Evolutionary conservation across 1,140 invertebrate species (phyloP), one percentile per base, ranked within the genome.

Genomic region (Zaprionus inermis): DNA sequence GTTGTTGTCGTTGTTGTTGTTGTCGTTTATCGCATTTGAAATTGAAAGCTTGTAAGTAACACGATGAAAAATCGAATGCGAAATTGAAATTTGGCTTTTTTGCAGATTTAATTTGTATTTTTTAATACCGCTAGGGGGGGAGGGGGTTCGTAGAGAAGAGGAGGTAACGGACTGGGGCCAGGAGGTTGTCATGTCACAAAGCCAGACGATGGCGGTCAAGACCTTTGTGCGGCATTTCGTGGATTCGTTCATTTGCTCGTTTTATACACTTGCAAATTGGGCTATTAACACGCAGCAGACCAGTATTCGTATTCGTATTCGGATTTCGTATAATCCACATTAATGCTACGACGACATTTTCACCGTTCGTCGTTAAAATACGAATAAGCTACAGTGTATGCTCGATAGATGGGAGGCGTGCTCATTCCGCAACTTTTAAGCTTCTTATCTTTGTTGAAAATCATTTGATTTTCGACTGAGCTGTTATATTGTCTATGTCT

Each of bases 31-130:
- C 83, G 83, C 55, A 79, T 82, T 86, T 79, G 82, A 83, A 78
- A 88, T 79, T 88, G 83, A 86, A 86, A 88, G 83, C 76, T 73
- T 71, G 79, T 79, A 82, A 83, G 79, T 77, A 83, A 83, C 79
- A 72, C 76, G 76, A 69, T 68, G 69, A 83, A 79, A 76, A 82
- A 79, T 72, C 58, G 61, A 76, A 88, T 83, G 55, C 65, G 72
- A 88, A 79, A 86, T 73, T 81, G 73, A 88, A 86, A 79, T 76
- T 82, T 68, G 68, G 52, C 74, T 73, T 72, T 44, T 72, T 68
- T 71, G 63, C 71, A 63, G 46, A 64, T 73, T 82, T 81, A 85
- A 76, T 78, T 78, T 68, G 65, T 60, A 59, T 73, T 68, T 72
- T 55, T 44, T 55, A 36, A 38, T 71, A 12, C 5, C 7, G 22